phyloP scores from a whole-genome alignment of 2,113 vertebrate species.

The Macrotus californicus region DNA sequence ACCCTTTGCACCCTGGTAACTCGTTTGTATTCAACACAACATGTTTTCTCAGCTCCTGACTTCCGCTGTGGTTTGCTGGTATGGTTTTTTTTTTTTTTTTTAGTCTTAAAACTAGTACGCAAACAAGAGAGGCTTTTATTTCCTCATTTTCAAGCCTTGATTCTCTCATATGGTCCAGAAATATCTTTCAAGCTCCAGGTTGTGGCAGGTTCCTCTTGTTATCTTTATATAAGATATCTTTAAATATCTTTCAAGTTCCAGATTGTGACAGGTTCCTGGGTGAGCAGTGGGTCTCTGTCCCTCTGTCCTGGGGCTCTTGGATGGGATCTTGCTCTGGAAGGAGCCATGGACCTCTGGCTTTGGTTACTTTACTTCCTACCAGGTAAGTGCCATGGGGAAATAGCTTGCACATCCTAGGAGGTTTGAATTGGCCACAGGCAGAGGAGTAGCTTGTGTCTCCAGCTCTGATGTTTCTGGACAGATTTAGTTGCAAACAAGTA shows the following conservation, averaged over 20 bases:
- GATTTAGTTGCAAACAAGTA: background rate
- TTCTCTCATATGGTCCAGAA: background rate
- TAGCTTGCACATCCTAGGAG: background rate
- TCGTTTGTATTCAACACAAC: background rate
- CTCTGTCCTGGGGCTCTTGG: background rate
- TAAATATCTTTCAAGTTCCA: too few relatives aligned
- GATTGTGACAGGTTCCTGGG: background rate
- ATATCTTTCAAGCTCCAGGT: background rate
- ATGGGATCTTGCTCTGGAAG: background rate
- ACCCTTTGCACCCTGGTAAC: background rate
- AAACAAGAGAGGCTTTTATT: conserved; percentile 45
- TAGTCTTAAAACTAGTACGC: background rate
- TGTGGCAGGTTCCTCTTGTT: background rate
- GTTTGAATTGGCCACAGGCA: background rate
- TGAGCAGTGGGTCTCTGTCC: background rate
- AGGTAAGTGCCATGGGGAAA: conserved; percentile 46
- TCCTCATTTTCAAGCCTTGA: conserved; percentile 57
- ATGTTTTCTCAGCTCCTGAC: conserved; percentile 37
- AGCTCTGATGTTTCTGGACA: background rate
- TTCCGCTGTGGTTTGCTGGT: conserved; percentile 53
- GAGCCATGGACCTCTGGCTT: conserved; percentile 54
- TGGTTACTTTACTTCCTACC: conserved; percentile 62
- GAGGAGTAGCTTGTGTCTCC: background rate
- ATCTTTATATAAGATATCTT: too few relatives aligned
- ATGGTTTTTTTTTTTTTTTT: conserved; percentile 60